These are phyloP conservation scores for Villa cingulata DNA, from an alignment of 2,888 invertebrate genomes.

Conservation along the genomic window DNA sequence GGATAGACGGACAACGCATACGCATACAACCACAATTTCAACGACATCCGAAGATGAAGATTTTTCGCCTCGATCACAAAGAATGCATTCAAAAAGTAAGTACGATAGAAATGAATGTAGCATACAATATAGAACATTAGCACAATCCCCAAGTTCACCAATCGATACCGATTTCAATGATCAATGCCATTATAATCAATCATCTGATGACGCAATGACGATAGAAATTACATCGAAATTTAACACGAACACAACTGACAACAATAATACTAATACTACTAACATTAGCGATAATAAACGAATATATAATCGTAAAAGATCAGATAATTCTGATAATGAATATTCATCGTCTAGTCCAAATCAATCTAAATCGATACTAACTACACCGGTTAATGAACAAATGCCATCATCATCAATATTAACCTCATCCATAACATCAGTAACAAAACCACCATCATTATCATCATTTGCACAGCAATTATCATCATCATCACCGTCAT, in stretches of 20 bases:
- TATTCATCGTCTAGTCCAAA: slow-evolving; percentile 17
- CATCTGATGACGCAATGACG: background rate
- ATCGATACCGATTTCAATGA: slow-evolving; percentile 11
- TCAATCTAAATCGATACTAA: slow-evolving; percentile 8
- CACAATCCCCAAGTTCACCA: slow-evolving; percentile 9
- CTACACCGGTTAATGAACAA: slow-evolving; percentile 17
- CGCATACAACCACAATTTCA: slow-evolving; percentile 5
- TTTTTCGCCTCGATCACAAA: slow-evolving; percentile 4
- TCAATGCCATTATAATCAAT: background rate
- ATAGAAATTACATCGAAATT: too few relatives aligned
- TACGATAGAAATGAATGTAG: slow-evolving; percentile 11
- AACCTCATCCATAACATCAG: background rate
- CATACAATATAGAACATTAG: slow-evolving; percentile 14
- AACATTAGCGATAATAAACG: background rate
- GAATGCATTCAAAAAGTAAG: slow-evolving; percentile 6
- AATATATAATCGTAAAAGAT: slow-evolving; percentile 9
- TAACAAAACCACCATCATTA: background rate
- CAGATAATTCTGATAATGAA: slow-evolving; percentile 16
- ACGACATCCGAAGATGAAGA: slow-evolving; percentile 13
- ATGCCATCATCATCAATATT: slow-evolving; percentile 1
- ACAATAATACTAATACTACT: background rate
- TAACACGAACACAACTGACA: background rate
- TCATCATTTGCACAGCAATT: too few relatives aligned
- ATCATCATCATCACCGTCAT: background rate
- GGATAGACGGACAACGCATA: slow-evolving; percentile 8